Evolutionary conservation across 2,888 invertebrate genomes (phyloP), one percentile per base, ranked within the genome.

Genomic region (Drosophila anomalata): DNA sequence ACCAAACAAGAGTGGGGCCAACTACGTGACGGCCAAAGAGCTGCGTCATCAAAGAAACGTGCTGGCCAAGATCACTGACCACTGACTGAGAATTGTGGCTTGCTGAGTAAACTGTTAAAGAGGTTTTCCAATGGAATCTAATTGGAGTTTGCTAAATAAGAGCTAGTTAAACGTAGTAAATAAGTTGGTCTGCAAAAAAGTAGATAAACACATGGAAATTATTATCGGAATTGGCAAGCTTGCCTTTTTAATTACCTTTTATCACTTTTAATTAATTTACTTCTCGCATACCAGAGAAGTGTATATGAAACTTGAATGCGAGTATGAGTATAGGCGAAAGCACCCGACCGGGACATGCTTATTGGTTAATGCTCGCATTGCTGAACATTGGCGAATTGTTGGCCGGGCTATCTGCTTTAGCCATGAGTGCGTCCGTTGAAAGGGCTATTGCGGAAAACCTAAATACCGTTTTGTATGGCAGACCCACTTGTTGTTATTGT

Each of bases 341-440:
- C 42, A 42, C 42, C 42, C 42, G 54, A 29, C 54, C 54, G 17
- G 26, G 42, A 26, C 8, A 41, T 42, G 26, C 41, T 42, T 44
- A 60, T 39, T 59, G 60, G 48, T 47, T 47, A 59, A 61, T 62
- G 61, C 41, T 39, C 61, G 61, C 61, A 29, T 39, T 61, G 48
- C 26, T 60, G 61, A 46, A 47, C 60, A n/a, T 14, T 39, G 39
- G n/a, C 20, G 42, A 60, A 61, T 50, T 39, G 56, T 6, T 50
- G 50, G 8, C 14, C 48, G 22, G 31, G 78, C 86, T 85, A 85
- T 85, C 85, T 78, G 70, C 78, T 88, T 88, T 73, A 75, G 72
- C 85, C 85, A 85, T 88, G 87, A 88, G 79, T 85, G 85, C 81
- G 65, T 83, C 69, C 87, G 71, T 74, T 80, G 87, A 86, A 85